phyloP scores from a whole-genome alignment of 2,797 vertebrate genomes.

The Spinibarbus caldwelli region DNA sequence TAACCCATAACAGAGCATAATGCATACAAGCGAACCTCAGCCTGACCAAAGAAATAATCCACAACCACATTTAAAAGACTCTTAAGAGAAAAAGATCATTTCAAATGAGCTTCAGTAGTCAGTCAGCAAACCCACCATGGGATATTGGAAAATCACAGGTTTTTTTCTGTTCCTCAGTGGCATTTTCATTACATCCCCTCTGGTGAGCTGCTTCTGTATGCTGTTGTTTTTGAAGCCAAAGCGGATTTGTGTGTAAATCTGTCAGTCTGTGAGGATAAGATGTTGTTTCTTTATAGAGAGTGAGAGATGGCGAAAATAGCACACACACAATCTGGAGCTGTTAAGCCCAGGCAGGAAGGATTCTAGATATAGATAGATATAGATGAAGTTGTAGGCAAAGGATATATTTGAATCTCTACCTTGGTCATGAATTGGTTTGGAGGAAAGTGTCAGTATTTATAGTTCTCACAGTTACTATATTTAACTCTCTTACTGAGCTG shows the following conservation, averaged over 20 bases:
- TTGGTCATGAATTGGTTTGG: background rate
- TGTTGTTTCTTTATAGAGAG: background rate
- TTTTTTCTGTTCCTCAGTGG: background rate
- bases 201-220: background rate
- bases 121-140: background rate
- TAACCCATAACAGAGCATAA: background rate
- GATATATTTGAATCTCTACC: background rate
- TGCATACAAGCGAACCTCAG: background rate
- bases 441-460: background rate
- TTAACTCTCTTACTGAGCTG: background rate
- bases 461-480: background rate
- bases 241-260: constrained; percentile 20
- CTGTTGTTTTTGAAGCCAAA: constrained; percentile 23
- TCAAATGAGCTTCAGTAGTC: background rate
- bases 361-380: background rate
- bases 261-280: constrained; percentile 21
- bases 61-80: background rate
- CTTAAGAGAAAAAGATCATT: background rate
- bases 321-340: background rate
- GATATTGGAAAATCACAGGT: constrained; percentile 12
- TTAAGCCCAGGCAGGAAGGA: background rate
- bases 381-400: background rate
- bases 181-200: constrained; percentile 9
- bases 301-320: constrained; percentile 19
- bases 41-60: background rate